Conservation (phyloP, 2,797 vertebrate genomes). For the Hirundo rustica region DNA sequence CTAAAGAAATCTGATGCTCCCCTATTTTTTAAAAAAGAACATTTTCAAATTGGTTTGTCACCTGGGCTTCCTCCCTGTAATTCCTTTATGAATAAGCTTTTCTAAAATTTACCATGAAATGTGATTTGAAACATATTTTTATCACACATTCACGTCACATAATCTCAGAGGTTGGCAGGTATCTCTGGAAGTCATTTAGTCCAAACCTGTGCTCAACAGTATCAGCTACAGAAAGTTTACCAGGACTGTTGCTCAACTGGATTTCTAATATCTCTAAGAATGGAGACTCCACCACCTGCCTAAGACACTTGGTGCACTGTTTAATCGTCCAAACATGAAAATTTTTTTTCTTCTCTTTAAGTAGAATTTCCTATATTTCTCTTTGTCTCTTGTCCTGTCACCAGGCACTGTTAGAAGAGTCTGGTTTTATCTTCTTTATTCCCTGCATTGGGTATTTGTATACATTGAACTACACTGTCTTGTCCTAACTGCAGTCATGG, state of each 20-base stretch:
- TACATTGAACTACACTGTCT: neutral
- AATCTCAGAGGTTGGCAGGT: neutral
- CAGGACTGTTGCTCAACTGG: too few relatives aligned
- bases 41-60: neutral
- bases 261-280: neutral
- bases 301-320: neutral
- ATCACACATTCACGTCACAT: neutral
- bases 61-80: neutral
- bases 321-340: neutral
- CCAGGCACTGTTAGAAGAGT: neutral
- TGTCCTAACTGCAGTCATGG: accelerated
- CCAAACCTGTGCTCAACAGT: neutral
- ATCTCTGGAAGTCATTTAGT: neutral
- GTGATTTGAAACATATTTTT: neutral
- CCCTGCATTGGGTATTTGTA: neutral
- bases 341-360: accelerated
- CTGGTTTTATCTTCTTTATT: neutral
- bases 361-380: neutral
- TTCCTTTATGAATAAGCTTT: neutral
- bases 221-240: neutral
- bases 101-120: neutral
- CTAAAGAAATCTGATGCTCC: neutral
- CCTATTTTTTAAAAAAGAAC: neutral
- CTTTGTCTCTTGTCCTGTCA: neutral
- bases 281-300: neutral